Evolutionary conservation across 2,888 invertebrate species (phyloP).

Genomic region (Mythimna ferrago): DNA sequence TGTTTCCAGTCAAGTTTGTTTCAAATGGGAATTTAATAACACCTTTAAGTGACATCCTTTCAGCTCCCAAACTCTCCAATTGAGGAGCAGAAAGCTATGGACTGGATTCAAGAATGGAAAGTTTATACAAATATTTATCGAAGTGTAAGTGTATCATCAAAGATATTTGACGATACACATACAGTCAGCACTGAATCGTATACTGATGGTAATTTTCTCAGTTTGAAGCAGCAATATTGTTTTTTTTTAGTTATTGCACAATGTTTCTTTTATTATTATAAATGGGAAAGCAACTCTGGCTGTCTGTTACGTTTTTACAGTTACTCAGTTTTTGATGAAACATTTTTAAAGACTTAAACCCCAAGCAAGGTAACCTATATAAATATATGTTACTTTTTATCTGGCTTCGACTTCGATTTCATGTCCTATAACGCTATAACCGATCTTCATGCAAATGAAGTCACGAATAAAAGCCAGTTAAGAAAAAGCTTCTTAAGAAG

Average conservation of each 20-base stretch:
- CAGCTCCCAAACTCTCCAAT: constrained; percentile 18
- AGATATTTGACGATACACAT: no score
- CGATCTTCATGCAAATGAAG: no score
- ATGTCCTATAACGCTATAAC: no score
- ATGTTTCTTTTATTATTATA: not conserved
- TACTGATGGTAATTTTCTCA: not conserved
- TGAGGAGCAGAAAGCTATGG: constrained; percentile 1
- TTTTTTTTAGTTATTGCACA: not conserved
- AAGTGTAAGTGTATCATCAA: no score
- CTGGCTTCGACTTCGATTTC: no score
- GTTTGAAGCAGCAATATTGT: not conserved
- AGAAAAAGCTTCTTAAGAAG: not conserved
- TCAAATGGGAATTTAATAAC: constrained; percentile 60
- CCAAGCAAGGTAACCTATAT: no score
- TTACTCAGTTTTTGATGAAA: no score
- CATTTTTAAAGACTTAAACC: no score
- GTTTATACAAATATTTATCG: not conserved
- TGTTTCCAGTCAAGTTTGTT: constrained; percentile 41
- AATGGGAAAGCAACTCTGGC: no score
- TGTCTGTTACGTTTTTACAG: no score
- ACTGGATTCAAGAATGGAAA: not conserved
- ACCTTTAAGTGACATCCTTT: constrained; percentile 40
- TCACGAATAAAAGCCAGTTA: no score
- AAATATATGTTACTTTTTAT: no score
- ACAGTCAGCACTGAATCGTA: not conserved